Percentiles rank a stretch among this genome's conserved stretches.
These are phyloP conservation scores for Nymphalis c-album DNA, from an alignment of 2,888 invertebrate genomes.

Conservation along the genomic window DNA sequence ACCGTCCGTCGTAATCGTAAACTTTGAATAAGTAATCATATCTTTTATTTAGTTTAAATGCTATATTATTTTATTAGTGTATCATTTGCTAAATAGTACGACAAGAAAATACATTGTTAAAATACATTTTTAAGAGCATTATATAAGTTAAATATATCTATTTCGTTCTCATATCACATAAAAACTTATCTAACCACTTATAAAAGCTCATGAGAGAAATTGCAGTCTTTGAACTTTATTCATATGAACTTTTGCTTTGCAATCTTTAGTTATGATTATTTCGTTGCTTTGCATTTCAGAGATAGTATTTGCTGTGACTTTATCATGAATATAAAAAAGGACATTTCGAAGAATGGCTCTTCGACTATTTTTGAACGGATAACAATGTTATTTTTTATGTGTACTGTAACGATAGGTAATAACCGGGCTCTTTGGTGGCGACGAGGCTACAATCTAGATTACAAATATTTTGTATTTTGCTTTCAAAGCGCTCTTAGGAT, in stretches of 20 bases:
- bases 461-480: slow-evolving; percentile 14
- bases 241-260: not conserved
- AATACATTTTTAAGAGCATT: not conserved
- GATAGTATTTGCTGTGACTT: slow-evolving; percentile 23
- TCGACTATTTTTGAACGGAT: slow-evolving; percentile 19
- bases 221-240: not conserved
- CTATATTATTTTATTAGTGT: no score
- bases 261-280: slow-evolving; percentile 21
- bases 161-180: no score
- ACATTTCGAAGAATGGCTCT: slow-evolving; percentile 17
- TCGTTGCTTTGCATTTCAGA: slow-evolving; percentile 3
- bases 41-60: no score
- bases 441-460: slow-evolving; percentile 16
- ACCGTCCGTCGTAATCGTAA: no score
- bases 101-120: no score
- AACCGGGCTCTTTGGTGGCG: slow-evolving; percentile 24
- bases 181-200: not conserved
- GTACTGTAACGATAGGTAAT: slow-evolving; percentile 30
- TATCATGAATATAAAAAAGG: slow-evolving; percentile 24
- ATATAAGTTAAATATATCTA: not conserved
- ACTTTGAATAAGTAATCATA: no score
- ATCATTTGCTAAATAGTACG: no score
- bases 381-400: slow-evolving; percentile 32
- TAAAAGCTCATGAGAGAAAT: not conserved
- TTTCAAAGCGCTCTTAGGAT: slow-evolving; percentile 12